Evolutionary conservation across 2,113 vertebrate genomes (phyloP).

Genomic region (Plotosus lineatus): DNA sequence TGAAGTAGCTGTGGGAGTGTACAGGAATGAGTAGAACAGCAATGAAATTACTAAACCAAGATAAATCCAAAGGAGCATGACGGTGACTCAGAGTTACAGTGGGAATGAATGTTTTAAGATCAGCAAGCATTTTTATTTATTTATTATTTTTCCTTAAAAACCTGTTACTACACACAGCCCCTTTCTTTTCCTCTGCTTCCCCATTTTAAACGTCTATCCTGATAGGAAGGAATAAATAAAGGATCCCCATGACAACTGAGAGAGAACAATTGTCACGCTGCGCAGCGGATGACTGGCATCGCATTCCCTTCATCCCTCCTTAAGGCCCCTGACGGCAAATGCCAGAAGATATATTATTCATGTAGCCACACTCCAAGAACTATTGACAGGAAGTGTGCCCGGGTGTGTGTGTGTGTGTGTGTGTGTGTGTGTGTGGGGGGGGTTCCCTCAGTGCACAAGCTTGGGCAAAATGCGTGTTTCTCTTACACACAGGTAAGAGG

Average conservation of each 20-base stretch:
- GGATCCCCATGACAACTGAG: constrained; percentile 54
- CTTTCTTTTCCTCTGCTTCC: neutral
- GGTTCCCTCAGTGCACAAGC: constrained; percentile 12
- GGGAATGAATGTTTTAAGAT: constrained; percentile 39
- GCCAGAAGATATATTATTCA: constrained; percentile 63
- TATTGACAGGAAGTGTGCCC: constrained; percentile 50
- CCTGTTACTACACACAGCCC: neutral
- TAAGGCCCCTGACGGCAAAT: constrained; percentile 55
- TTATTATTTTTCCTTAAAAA: neutral
- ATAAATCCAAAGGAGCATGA: constrained; percentile 30
- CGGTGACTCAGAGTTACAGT: constrained; percentile 16
- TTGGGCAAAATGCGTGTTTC: constrained; percentile 18
- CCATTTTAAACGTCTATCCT: constrained; percentile 16
- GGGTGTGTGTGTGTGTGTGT: too few species aligned
- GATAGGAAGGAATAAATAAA: constrained; percentile 54
- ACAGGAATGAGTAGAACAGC: constrained; percentile 23
- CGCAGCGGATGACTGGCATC: constrained; percentile 55
- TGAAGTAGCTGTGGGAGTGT: constrained; percentile 20
- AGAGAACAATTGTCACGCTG: constrained; percentile 54
- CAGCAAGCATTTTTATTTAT: neutral
- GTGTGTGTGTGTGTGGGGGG: too few species aligned
- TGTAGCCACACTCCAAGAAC: constrained; percentile 47
- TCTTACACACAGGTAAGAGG: constrained; percentile 25
- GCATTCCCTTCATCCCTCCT: constrained; percentile 49
- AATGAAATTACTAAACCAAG: constrained; percentile 12